A percentile compares a stretch with the other conserved stretches of the same genome.
These are phyloP conservation scores for Apotomis turbidana DNA, from an alignment of 2,888 invertebrate species.

Conservation along the genomic window DNA sequence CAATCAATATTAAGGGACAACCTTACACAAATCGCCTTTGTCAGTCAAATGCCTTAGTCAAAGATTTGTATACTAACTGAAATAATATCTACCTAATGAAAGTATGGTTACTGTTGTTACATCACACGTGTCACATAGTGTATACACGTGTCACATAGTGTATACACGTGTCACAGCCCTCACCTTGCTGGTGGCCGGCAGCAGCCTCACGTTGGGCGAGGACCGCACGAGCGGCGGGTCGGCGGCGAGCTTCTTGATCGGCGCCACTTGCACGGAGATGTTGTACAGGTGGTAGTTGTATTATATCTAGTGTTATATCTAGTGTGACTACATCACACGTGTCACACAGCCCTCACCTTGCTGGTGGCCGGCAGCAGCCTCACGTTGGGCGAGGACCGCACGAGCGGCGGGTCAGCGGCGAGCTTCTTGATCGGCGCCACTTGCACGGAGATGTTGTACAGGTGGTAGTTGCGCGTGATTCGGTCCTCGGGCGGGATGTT, in stretches of 20 bases:
- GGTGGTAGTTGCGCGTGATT: constrained; percentile 68
- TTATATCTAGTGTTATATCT: too few relatives aligned
- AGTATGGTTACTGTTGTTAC: too few relatives aligned
- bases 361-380: constrained; percentile 73
- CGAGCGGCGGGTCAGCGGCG: constrained; percentile 63
- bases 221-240: constrained; percentile 66
- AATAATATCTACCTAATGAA: too few relatives aligned
- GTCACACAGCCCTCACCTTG: constrained; percentile 57
- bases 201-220: constrained; percentile 58
- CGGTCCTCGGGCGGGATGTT: constrained; percentile 72
- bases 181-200: constrained; percentile 78
- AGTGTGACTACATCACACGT: too few relatives aligned
- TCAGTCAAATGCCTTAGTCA: too few relatives aligned
- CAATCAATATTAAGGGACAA: neutral
- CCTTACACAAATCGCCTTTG: too few relatives aligned
- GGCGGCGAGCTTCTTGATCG: constrained; percentile 59
- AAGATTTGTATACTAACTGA: too few relatives aligned
- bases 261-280: constrained; percentile 59
- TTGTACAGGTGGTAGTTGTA: constrained; percentile 71
- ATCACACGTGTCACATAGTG: too few relatives aligned
- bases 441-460: constrained; percentile 65
- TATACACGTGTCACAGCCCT: neutral
- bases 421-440: constrained; percentile 67
- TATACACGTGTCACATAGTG: too few relatives aligned
- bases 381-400: constrained; percentile 60